Base-by-base conservation (phyloP, 2,113 vertebrate genomes). In the Nesoenas mayeri region DNA sequence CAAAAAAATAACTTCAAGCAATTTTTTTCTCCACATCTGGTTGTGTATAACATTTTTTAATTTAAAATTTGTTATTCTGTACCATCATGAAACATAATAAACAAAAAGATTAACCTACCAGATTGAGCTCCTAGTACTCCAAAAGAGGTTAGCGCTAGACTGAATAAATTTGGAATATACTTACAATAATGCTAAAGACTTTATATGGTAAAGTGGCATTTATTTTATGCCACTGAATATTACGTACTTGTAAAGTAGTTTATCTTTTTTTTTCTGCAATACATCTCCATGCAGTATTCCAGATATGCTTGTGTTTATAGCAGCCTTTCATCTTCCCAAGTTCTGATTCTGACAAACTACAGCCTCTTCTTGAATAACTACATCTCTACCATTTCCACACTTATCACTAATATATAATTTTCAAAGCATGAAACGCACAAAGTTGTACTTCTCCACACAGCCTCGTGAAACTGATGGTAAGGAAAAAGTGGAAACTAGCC, bases 21-120 rank as follows among this genome's bases (percentile, higher is more conserved):
- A 71, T 95, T 96, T 95, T 42, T 94, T 97, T 95, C 24, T 90
- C 42, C 92, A 85, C 50, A 92, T 61, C 51, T 75, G 72, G 97
- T 88, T 83, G 54, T 89, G 97, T 88, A 66, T 66, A 96, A 92
- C 32, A 83, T 67, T 91, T 65, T 85, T 57, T 20, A 81, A 95
- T 89, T 97, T 70, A 93, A 95, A 95, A 91, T 15, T 26, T 79
- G 29, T 42, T 88, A 79, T 84, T 95, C 89, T 84, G 64, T 54
- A 96, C 66, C 67, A 88, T 51, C 72, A 85, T 82, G 77, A 97
- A 95, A 91, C 65, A 75, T 19, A 92, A 91, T 54, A 89, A 53
- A 90, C 73, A 89, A 84, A 94, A 92, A 88, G 15, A 44, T 79
- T 80, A 85, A 56, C n/a, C 67, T 73, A 82, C 47, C 29, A 53